Base-by-base conservation (phyloP, 1,140 invertebrate genomes). In the Drosophila micromelanica region DNA sequence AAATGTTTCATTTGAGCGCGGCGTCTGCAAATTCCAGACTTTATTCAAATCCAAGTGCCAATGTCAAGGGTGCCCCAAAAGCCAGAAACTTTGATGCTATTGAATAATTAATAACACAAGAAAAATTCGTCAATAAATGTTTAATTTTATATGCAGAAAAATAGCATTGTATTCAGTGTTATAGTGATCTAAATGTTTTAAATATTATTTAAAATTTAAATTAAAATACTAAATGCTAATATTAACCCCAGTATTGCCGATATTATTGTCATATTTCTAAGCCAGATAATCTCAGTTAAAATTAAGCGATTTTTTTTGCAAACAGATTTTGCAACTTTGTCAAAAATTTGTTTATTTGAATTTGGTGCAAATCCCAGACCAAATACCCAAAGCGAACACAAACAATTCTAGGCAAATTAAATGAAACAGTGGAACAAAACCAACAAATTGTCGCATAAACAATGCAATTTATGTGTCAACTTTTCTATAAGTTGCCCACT, bases 381-480 rank as follows among this genome's bases (percentile, higher is more conserved):
- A 35, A 75, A 68, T 35, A 13, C 27, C 65, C 45, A 54, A 72
- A 59, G 43, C 49, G 13, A 65, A 40, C 45, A 65, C 38, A 57
- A 42, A 63, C 65, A 5, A 15, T 55, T 43, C 38, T 42, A 23
- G 17, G 15, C 32, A 73, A 54, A 73, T 64, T 72, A 59, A 56
- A 52, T 64, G 54, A 35, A 32, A 76, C 56, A 73, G 68, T 78
- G 67, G 67, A 35, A 52, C 64, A 48, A 60, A 56, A 49, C 13
- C 42, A 49, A 45, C 51, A 65, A 76, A 71, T 57, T 54, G 61
- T 72, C 32, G 59, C 67, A 75, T 80, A 85, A 85, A 85, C 80
- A 85, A 73, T 84, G 76, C 80, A 69, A 73, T 82, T 69, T 77
- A 84, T 82, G 72, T 82, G 75, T 76, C 80, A 76, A 80, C 73